Evolutionary conservation across 1,140 invertebrate species (phyloP).

Genomic region (Lepidurus couesii): DNA sequence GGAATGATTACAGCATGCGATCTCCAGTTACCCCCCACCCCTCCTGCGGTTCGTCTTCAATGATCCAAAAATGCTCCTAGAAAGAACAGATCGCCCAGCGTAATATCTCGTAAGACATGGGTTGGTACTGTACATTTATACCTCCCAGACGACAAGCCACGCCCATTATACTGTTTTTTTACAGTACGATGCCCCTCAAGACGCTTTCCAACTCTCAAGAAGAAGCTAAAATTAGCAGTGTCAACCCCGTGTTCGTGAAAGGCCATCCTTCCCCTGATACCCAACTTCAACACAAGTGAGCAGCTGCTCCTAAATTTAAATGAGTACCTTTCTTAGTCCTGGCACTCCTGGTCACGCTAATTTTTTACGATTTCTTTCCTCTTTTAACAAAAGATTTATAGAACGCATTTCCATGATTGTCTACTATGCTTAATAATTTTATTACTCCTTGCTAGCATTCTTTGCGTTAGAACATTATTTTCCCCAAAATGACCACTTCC

Average conservation of each 20-base stretch:
- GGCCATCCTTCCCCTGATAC: background rate
- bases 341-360: no score
- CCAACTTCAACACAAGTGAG: constrained; percentile 10
- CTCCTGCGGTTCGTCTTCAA: background rate
- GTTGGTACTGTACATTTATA: no score
- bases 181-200: background rate
- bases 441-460: no score
- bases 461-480: no score
- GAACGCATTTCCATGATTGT: no score
- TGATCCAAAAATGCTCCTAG: background rate
- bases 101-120: background rate
- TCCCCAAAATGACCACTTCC: no score
- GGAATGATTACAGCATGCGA: background rate
- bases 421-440: no score
- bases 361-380: background rate
- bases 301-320: constrained; percentile 22
- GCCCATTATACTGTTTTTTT: background rate
- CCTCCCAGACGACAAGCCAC: background rate
- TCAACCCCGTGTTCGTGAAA: constrained; percentile 12
- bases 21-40: background rate
- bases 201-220: background rate
- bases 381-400: no score
- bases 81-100: background rate
- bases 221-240: constrained; percentile 18
- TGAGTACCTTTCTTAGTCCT: background rate